A percentile compares a stretch with the other conserved stretches of the same genome.
Conservation (phyloP, 1,140 invertebrate species). For the Hypsibius dujardini region DNA sequence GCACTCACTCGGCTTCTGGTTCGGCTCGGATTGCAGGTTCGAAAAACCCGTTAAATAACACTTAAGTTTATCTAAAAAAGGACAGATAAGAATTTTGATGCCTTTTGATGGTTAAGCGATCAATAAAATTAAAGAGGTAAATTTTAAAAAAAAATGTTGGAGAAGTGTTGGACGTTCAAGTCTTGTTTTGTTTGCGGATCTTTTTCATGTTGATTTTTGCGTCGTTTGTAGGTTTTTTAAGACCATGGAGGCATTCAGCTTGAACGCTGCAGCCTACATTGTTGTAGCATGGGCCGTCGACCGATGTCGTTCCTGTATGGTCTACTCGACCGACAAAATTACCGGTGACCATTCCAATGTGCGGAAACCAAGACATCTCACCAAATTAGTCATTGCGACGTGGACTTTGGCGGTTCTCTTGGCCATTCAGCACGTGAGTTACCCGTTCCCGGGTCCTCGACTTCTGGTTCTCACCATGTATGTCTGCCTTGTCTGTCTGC, state of each 20-base stretch:
- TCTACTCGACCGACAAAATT: not conserved
- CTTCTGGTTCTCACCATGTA: too few species aligned
- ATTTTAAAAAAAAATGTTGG: too few species aligned
- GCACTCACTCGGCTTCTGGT: not conserved
- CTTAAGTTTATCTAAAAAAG: too few species aligned
- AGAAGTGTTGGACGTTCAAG: too few species aligned
- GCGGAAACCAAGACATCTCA: not conserved
- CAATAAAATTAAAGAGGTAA: too few species aligned
- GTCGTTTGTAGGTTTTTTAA: too few species aligned
- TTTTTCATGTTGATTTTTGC: too few species aligned
- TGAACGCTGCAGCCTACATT: conserved; percentile 4
- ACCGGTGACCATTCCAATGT: not conserved
- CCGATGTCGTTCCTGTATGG: conserved; percentile 11
- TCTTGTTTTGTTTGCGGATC: too few species aligned
- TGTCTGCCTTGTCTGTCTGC: not conserved
- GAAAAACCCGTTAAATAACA: too few species aligned
- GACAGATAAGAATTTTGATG: too few species aligned
- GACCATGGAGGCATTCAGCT: conserved; percentile 9
- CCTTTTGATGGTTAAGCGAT: too few species aligned
- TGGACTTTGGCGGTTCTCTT: not conserved
- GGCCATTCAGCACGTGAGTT: conserved; percentile 9
- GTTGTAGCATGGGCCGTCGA: conserved; percentile 7
- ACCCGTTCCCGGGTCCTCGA: too few species aligned
- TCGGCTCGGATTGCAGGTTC: conserved; percentile 4
- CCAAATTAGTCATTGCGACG: not conserved